Base-by-base conservation (phyloP, 2,888 invertebrate species). In the Lithophane socia region DNA sequence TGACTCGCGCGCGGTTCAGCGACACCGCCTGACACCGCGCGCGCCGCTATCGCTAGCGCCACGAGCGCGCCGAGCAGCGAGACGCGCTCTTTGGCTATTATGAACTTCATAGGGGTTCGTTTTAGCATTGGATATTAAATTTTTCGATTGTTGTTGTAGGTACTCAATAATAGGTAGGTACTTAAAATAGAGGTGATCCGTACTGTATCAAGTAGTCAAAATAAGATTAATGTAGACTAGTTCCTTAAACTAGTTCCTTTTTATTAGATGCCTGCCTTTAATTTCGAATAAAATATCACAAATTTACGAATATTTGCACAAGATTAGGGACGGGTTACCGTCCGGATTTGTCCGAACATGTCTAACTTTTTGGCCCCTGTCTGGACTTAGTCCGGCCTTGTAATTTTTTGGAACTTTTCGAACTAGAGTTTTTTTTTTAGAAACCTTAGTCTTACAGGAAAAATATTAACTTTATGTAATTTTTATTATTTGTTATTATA, bases 1-100 rank as follows among this genome's bases (percentile, higher is more conserved):
- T 96, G 96, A 96, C 96, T 96, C 89, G 94, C 90, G 92, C 92
- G 91, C 88, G 94, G 96, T 95, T 96, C 96, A 95, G 91, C 95
- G 96, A 96, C 96, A 94, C 94, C 91, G 92, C 87, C 89, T 91
- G 92, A 92, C 93, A 91, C 92, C 91, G 90, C 89, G 79, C 80
- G 74, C 74, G 75, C 80, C 88, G 80, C 81, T 76, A 37, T 85
- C 87, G 86, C 83, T 86, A 24, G 89, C 89, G 75, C 85, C 79
- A 67, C 85, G 83, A 78, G 73, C 73, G 79, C 10, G 29, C 54
- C 77, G n/a, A 12, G 16, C 47, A 58, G 70, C 70, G 82, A 68
- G 65, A 54, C 58, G 18, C 71, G 44, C 64, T 42, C 24, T 73
- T 61, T 70, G 44, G 12, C 47, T 70, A 63, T 64, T 65, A 63